A percentile compares a stretch with the other conserved stretches of the same genome.
Evolutionary conservation across 2,888 invertebrate species (phyloP).

Genomic region (Molorchus minor): DNA sequence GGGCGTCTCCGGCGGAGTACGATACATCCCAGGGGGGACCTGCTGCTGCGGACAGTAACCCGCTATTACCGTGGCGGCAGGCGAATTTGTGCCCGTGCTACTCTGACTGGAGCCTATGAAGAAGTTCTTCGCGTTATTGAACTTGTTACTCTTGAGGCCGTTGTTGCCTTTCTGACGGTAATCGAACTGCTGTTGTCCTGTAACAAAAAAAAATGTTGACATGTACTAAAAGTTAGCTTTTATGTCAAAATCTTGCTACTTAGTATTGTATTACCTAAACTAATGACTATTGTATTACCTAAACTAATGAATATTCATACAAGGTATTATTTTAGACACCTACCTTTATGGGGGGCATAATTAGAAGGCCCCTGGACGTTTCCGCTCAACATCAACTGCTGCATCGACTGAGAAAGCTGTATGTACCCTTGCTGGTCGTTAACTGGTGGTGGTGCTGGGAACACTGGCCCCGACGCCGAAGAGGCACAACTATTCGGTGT

Average conservation of each 20-base stretch:
- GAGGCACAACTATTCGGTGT: constrained; percentile 55
- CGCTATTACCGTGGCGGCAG: constrained; percentile 59
- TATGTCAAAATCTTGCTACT: no score
- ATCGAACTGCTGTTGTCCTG: constrained; percentile 28
- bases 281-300: no score
- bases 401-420: constrained; percentile 50
- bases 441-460: constrained; percentile 21
- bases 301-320: no score
- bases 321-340: not conserved
- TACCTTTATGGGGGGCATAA: constrained; percentile 31
- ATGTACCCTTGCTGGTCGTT: constrained; percentile 36
- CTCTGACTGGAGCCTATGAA: constrained; percentile 57
- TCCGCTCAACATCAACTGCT: constrained; percentile 46
- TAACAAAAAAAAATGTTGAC: no score
- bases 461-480: constrained; percentile 38
- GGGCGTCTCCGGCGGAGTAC: constrained; percentile 59
- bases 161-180: constrained; percentile 29
- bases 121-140: constrained; percentile 41
- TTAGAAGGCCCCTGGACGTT: constrained; percentile 20
- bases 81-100: constrained; percentile 60
- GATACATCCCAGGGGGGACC: constrained; percentile 50
- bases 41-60: constrained; percentile 56
- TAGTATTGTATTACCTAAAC: no score
- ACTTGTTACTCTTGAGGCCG: constrained; percentile 29
- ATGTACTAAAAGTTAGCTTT: no score